Evolutionary conservation across 2,888 invertebrate genomes (phyloP).

Genomic region (Pachliopta kotzebuea): DNA sequence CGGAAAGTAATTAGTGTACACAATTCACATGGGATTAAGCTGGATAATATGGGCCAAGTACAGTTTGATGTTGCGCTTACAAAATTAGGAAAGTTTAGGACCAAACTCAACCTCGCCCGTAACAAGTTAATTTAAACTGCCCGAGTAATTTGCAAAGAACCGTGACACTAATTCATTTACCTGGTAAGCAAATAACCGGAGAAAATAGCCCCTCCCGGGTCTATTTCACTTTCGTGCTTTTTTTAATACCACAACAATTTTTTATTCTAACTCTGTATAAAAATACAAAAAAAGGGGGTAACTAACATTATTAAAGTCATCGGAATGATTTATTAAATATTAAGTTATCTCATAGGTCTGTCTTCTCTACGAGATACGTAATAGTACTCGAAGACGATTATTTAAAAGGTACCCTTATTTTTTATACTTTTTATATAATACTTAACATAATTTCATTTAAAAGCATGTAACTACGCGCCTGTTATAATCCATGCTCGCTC

Average conservation of each 20-base stretch:
- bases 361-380: no score
- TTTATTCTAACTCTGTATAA: neutral
- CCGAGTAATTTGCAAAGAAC: slow-evolving; percentile 71
- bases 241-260: neutral
- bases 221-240: slow-evolving; percentile 8
- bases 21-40: slow-evolving; percentile 77
- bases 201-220: slow-evolving; percentile 29
- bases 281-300: neutral
- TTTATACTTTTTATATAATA: no score
- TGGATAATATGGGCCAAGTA: slow-evolving; percentile 72
- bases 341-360: no score
- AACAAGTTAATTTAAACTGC: slow-evolving; percentile 79
- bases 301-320: neutral
- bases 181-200: slow-evolving; percentile 66
- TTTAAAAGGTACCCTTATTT: no score
- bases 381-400: no score
- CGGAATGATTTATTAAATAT: neutral
- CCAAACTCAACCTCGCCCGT: slow-evolving; percentile 68
- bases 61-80: slow-evolving; percentile 77
- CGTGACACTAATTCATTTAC: slow-evolving; percentile 77
- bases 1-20: slow-evolving; percentile 75
- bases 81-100: slow-evolving; percentile 78
- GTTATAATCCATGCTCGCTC: no score
- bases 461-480: no score
- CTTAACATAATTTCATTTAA: no score